Evolutionary conservation across 1,140 invertebrate genomes (phyloP), one percentile per base, ranked within the genome.

Genomic region (Magallana angulata): DNA sequence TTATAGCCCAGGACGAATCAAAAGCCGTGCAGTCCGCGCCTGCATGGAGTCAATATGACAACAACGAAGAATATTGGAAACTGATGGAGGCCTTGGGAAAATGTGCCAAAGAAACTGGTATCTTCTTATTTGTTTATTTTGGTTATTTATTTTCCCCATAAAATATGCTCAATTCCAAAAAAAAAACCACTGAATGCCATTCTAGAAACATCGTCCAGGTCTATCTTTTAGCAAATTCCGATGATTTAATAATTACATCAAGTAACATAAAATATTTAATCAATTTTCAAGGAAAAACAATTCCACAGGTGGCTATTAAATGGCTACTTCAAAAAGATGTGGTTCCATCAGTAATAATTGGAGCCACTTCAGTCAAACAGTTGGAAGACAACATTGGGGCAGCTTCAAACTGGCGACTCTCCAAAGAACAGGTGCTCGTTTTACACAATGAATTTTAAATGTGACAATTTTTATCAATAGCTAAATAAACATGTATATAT

Each of bases 311-410:
- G 7, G 90, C 93, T 0, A 59, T 94, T 7, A 82, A 93, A 4
- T 94, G 94, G 94, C 88, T 93, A 0, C 88, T 94, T 18, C 93
- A 94, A 86, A 92, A 92, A 82, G 90, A 92, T 58, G 89, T 92
- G 60, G 92, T 94, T 9, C 68, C 91, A 1, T 94, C 94, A n/a
- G 92, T 94, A 9, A 91, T 94, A 36, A 92, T 94, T 56, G 94
- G 94, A 1, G 92, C 90, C 11, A 93, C 90, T 36, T 93, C 91
- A n/a, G 48, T 94, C 14, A 84, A 91, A 57, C 93, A 94, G 88
- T 86, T 94, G 60, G 93, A 94, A 85, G 92, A 94, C 84, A 93
- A 94, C 82, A 90, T 94, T 88, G 92, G 90, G 8, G 92, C 92
- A 24, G 87, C 84, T 82, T 88, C 81, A 57, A 92, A 93, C 9